Conservation (phyloP, 2,113 vertebrate genomes). For the Polyodon spathula region DNA sequence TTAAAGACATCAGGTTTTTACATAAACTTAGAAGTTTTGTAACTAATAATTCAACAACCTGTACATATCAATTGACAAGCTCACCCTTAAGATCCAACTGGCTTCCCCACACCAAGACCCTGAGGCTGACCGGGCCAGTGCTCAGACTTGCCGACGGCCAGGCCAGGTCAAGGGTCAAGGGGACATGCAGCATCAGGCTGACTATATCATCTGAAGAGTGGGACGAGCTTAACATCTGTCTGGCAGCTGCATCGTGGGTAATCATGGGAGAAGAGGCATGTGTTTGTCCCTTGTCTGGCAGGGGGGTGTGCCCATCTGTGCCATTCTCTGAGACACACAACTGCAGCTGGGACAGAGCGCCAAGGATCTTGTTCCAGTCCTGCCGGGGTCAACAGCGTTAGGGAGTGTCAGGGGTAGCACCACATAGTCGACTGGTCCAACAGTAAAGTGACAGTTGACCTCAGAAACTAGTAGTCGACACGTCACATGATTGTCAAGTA, state of each 20-base stretch:
- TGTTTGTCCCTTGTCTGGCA: not conserved
- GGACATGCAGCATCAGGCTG: conserved; percentile 37
- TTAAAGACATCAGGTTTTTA: not conserved
- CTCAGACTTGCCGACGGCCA: conserved; percentile 18
- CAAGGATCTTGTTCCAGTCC: conserved; percentile 60
- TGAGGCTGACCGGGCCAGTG: conserved; percentile 20
- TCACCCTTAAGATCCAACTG: conserved; percentile 49
- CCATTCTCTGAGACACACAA: conserved; percentile 41
- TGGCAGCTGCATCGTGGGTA: conserved; percentile 17
- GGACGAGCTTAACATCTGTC: conserved; percentile 15
- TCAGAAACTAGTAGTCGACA: not conserved
- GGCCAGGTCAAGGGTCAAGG: conserved; percentile 19
- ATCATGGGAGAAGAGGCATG: conserved; percentile 15
- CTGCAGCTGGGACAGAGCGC: conserved; percentile 39
- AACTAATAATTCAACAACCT: not conserved
- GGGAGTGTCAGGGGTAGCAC: not conserved
- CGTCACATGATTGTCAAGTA: too few species aligned
- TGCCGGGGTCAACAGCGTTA: conserved; percentile 16
- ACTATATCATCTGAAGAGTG: conserved; percentile 14
- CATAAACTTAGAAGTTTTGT: not conserved
- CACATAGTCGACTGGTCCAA: not conserved
- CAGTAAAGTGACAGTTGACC: not conserved
- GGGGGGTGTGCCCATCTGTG: conserved; percentile 12
- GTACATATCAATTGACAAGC: conserved; percentile 8
- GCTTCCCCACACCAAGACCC: conserved; percentile 35